Base-by-base conservation (phyloP, 2,888 invertebrate species). In the Saturnia japonica region DNA sequence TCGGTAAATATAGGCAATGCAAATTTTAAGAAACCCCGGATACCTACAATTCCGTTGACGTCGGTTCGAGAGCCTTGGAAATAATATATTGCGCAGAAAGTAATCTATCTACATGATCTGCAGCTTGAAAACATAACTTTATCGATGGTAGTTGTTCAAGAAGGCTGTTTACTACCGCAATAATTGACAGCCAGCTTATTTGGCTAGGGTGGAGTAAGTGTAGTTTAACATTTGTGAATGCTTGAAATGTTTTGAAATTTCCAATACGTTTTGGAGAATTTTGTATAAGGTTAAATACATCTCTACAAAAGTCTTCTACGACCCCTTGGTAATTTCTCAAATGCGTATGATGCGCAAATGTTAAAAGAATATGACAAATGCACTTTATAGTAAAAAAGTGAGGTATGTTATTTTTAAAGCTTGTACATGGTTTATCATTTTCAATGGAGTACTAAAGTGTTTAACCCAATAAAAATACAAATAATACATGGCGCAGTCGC, bases 171-270 rank as follows among this genome's bases (percentile, higher is more conserved):
- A 81, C 79, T 16, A 77, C 79, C 34, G 71, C 69, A 62, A 71
- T 25, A 75, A 72, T 69, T 0, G 80, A 81, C 67, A 81, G 68
- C 80, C 79, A 80, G 69, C 77, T 77, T 67, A 78, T 81, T 76
- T 80, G 79, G 68, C 71, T 67, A 67, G 80, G 79, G 71, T 76
- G 75, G 54, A 76, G 68, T 51, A 75, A 60, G 74, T 76, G 74
- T 47, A 74, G 72, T 43, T 43, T 43, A 34, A 43, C 9, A 43
- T 43, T 43, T 43, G 14, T 14, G 43, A 43, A 43, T 67, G 75
- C 69, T 71, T 73, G 34, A 68, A 72, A 72, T 51, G 34, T 62
- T 71, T 73, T 68, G 43, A 57, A 74, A 25, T 74, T 72, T 40
- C 74, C 70, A 12, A 70, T 51, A 45, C 68, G 68, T 22, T 12